Evolutionary conservation across 2,113 vertebrate genomes (phyloP).

Genomic region (Rhinogobius similis): DNA sequence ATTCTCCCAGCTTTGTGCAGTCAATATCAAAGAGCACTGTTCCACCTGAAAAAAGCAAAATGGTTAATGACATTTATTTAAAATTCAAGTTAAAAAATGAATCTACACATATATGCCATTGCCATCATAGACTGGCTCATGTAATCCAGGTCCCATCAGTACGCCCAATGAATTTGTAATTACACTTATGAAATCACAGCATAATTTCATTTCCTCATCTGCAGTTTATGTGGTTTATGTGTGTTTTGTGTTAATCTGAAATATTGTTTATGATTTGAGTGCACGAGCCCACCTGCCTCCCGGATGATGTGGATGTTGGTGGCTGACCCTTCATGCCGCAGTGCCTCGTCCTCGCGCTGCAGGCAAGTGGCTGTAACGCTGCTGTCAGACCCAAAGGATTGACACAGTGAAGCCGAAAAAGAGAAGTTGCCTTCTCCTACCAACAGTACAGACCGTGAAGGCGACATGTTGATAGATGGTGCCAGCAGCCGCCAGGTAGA

Average conservation of each 20-base stretch:
- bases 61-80: background rate
- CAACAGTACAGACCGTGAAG: conserved; percentile 73
- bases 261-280: background rate
- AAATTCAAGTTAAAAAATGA: background rate
- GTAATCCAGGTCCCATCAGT: background rate
- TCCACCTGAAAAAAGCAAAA: conserved; percentile 72
- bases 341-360: conserved; percentile 71
- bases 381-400: conserved; percentile 14
- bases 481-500: background rate
- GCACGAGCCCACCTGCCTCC: conserved; percentile 74
- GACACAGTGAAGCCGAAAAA: conserved; percentile 81
- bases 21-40: conserved; percentile 87
- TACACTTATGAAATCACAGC: background rate
- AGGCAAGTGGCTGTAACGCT: conserved; percentile 84
- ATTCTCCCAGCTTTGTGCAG: conserved; percentile 81
- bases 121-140: background rate
- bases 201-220: background rate
- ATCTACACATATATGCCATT: background rate
- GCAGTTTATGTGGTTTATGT: background rate
- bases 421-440: conserved; percentile 96
- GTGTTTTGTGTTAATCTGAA: background rate
- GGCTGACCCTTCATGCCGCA: conserved; percentile 60
- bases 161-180: background rate
- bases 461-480: conserved; percentile 38
- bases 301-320: conserved; percentile 78